Evolutionary conservation across 2,797 vertebrate species (phyloP).

Genomic region (Pangasius sanitwongsei): DNA sequence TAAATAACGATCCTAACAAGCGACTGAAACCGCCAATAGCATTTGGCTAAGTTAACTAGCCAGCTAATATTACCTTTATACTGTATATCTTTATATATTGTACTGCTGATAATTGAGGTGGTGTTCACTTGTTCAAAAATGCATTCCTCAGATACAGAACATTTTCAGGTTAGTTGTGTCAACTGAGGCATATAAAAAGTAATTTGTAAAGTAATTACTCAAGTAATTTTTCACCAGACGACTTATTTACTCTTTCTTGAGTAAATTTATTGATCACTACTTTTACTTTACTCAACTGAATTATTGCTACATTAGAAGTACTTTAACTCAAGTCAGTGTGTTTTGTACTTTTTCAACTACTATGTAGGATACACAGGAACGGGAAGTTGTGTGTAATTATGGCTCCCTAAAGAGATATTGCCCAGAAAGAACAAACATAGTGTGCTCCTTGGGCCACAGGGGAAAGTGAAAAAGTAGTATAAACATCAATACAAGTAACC

Average conservation of each 20-base stretch:
- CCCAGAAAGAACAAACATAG: background rate
- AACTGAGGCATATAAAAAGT: background rate
- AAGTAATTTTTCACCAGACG: background rate
- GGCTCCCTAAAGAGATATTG: background rate
- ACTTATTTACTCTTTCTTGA: background rate
- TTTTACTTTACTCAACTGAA: background rate
- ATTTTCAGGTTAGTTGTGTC: background rate
- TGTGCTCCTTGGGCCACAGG: background rate
- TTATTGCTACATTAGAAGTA: background rate
- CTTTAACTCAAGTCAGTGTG: background rate
- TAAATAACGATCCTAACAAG: background rate
- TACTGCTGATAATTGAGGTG: background rate
- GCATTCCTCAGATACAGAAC: background rate
- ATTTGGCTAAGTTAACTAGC: background rate
- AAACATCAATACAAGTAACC: background rate
- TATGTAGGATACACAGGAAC: background rate
- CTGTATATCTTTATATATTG: background rate
- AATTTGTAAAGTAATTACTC: background rate
- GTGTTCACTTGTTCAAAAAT: background rate
- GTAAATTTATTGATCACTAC: background rate
- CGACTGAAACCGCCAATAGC: background rate
- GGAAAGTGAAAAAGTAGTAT: background rate
- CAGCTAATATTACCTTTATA: background rate
- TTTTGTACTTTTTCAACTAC: background rate
- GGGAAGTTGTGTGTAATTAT: background rate